Evolutionary conservation across 1,140 invertebrate genomes (phyloP), one percentile per base, ranked within the genome.

Genomic region (Cotesia glomerata): DNA sequence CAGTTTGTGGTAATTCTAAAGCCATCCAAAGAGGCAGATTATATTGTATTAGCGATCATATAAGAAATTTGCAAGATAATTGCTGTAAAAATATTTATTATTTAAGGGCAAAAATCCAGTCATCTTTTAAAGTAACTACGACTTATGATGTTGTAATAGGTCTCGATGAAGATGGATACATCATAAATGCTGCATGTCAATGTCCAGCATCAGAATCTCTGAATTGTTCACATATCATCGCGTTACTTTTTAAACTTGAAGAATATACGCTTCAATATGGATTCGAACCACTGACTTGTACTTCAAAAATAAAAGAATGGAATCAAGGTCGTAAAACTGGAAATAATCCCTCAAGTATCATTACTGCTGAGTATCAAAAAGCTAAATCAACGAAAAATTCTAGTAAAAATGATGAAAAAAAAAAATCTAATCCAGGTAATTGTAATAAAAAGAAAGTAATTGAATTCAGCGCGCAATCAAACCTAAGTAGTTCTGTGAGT

Each of bases 221-320:
- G 18, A 69, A 36, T 34, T 69, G 66, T 69, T 69, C 66, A 13
- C 66, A 69, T 16, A 54, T 69, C 5, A 32, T 69, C 11, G 66
- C 26, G 32, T 58, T 69, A 32, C 54, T 69, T 18, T 54, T 56
- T 56, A 54, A 26, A n/a, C 14, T 69, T n/a, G 66, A 69, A 56
- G 66, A 69, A 11, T 69, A 56, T 26, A 69, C 66, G 18, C 14
- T 69, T 1, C 51, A 7, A 5, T 56, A 36, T 54, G 66, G 26
- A 26, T 26, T 26, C 26, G 26, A 26, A 26, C 26, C 26, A 26
- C 26, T 26, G 26, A 26, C 26, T 26, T 26, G 26, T 0, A 26
- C 26, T 26, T 26, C 26, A 26, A 26, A 26, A 26, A 26, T 26
- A 26, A 26, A 26, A 26, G 26, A 26, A 26, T 26, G 26, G 26